phyloP scores from a whole-genome alignment of 2,113 vertebrate species.

The Pollimyrus isidori region DNA sequence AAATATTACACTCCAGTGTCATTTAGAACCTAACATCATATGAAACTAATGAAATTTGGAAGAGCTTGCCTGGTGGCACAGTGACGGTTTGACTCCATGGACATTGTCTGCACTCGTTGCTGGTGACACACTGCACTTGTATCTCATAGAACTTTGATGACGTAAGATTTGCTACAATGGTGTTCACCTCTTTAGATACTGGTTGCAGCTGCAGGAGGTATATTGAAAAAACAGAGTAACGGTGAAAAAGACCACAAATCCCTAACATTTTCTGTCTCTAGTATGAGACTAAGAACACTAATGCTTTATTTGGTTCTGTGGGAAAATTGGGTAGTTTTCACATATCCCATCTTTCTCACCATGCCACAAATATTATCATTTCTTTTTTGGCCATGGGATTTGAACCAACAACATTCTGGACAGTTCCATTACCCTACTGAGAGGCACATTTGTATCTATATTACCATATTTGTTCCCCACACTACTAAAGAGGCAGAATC shows the following conservation, averaged over 20 bases:
- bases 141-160: constrained; percentile 42
- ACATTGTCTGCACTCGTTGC: constrained; percentile 35
- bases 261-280: not conserved
- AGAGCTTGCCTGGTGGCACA: constrained; percentile 46
- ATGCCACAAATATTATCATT: not conserved
- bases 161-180: constrained; percentile 30
- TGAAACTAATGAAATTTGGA: not conserved
- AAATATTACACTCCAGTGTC: not conserved
- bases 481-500: not conserved
- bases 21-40: not conserved
- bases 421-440: not conserved
- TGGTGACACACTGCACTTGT: constrained; percentile 43
- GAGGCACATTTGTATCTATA: not conserved
- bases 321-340: not conserved
- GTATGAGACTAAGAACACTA: not conserved
- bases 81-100: constrained; percentile 35
- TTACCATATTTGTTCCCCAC: not conserved
- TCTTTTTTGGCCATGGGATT: not conserved
- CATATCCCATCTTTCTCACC: not conserved
- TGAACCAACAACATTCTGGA: not conserved
- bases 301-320: not conserved
- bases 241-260: constrained; percentile 13
- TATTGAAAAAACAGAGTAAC: not conserved
- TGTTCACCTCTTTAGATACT: not conserved
- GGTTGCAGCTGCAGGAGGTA: not conserved